Evolutionary conservation across 2,888 invertebrate species (phyloP), one percentile per base, ranked within the genome.

Genomic region (Plutella xylostella): DNA sequence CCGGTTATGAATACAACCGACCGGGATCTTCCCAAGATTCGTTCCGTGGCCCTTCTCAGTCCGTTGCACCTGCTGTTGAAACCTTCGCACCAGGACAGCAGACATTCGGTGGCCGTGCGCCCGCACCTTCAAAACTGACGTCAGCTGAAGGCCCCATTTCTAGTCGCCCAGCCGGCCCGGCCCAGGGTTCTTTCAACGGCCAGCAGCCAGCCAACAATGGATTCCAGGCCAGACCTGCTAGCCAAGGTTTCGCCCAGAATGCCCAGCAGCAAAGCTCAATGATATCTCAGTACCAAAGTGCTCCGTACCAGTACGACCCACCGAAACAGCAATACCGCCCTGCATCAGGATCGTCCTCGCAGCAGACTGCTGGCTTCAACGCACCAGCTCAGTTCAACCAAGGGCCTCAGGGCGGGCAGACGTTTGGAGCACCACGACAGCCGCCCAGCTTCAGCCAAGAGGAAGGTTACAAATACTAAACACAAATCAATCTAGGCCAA

Each of bases 401-500:
- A 15, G n/a, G 31, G 28, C 44, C 43, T 43, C n/a, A n/a, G n/a
- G 43, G 18, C 19, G 25, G 40, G 20, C 47, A 39, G 34, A 43
- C 50, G 22, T 82, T 82, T 42, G 65, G 66, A 44, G 75, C 69
- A 30, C 72, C 80, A n/a, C 70, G 75, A 17, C 78, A 78, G 42
- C 80, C 77, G 2, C 77, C 83, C 1, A 82, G 79, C 56, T 83
- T 77, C 60, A 74, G 63, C 51, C 58, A 70, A 35, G 68, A 79
- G 50, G 79, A 79, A 56, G 83, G 83, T 42, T 83, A 83, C 61
- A 80, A 73, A 51, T 83, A 83, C 59, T 82, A 65, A 33, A 39
- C 64, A 55, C n/a, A n/a, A n/a, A n/a, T n/a, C n/a, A n/a, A n/a
- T n/a, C n/a, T n/a, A 51, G 46, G 48, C 49, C 51, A 54, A 55